phyloP scores from a whole-genome alignment of 2,113 vertebrate genomes.

The Embiotoca jacksoni region DNA sequence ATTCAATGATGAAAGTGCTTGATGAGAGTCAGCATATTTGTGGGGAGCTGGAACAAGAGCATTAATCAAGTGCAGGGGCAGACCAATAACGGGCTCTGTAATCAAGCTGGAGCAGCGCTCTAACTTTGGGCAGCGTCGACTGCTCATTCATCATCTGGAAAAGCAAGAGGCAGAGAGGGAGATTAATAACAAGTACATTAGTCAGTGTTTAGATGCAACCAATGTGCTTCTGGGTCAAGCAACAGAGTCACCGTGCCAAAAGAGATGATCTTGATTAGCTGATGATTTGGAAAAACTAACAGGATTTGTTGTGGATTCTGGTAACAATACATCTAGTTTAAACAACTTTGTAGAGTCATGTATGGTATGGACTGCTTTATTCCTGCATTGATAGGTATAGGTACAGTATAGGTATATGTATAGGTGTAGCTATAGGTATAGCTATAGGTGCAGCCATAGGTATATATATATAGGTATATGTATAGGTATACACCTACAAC shows the following conservation, averaged over 20 bases:
- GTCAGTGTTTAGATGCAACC: constrained; percentile 79
- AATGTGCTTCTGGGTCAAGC: constrained; percentile 72
- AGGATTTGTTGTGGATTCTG: constrained; percentile 13
- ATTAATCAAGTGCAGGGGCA: constrained; percentile 83
- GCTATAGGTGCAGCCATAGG: not conserved
- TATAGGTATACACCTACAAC: not conserved
- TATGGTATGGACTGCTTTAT: too few relatives aligned
- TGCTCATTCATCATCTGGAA: constrained; percentile 79
- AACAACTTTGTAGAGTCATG: not conserved
- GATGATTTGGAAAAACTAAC: constrained; percentile 45
- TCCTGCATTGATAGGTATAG: too few relatives aligned
- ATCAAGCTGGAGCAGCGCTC: constrained; percentile 76
- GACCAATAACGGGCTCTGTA: constrained; percentile 81
- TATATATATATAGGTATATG: not conserved
- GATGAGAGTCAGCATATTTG: constrained; percentile 83
- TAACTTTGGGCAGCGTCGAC: constrained; percentile 72
- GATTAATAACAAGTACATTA: constrained; percentile 86
- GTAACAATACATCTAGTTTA: not conserved
- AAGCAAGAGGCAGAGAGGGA: constrained; percentile 69
- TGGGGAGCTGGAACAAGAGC: constrained; percentile 67
- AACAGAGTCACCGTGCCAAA: constrained; percentile 61
- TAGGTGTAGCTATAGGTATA: too few relatives aligned
- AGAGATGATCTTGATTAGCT: constrained; percentile 64
- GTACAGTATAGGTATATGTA: not conserved
- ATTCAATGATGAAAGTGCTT: constrained; percentile 67